phyloP scores from a whole-genome alignment of 2,113 vertebrate genomes.

The Taxidea taxus region DNA sequence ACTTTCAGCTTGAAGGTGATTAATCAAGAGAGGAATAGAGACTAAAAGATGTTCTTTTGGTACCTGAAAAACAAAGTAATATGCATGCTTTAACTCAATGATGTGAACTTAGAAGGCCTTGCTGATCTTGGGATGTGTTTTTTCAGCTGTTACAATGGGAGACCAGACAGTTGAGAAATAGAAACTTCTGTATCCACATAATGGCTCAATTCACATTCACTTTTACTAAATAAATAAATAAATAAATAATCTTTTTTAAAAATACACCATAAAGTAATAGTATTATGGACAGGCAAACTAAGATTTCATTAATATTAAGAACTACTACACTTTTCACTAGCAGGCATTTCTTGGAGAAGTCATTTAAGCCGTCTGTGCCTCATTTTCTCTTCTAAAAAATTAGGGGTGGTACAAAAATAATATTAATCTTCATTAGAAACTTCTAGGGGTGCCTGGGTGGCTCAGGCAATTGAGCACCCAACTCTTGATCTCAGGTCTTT shows the following conservation, averaged over 20 bases:
- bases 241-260: too few relatives aligned
- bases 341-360: not conserved
- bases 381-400: not conserved
- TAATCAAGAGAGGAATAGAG: slow-evolving; percentile 93
- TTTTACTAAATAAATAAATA: not conserved
- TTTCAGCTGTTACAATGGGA: not conserved
- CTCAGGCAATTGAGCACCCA: accelerated
- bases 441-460: not conserved
- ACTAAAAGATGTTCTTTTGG: slow-evolving; percentile 95
- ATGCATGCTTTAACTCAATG: not conserved
- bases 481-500: not conserved
- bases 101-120: not conserved
- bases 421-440: not conserved
- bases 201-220: not conserved
- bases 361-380: not conserved
- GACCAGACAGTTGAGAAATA: not conserved
- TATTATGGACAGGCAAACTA: not conserved
- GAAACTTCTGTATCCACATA: not conserved
- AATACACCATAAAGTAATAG: not conserved
- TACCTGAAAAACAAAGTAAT: slow-evolving; percentile 85
- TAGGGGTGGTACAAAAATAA: accelerated
- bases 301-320: not conserved
- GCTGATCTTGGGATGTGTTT: not conserved
- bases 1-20: slow-evolving; percentile 94
- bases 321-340: not conserved